A percentile compares a stretch with the other conserved stretches of the same genome.
phyloP scores from a whole-genome alignment of 2,797 vertebrate species.

The Ambastaia sidthimunki region DNA sequence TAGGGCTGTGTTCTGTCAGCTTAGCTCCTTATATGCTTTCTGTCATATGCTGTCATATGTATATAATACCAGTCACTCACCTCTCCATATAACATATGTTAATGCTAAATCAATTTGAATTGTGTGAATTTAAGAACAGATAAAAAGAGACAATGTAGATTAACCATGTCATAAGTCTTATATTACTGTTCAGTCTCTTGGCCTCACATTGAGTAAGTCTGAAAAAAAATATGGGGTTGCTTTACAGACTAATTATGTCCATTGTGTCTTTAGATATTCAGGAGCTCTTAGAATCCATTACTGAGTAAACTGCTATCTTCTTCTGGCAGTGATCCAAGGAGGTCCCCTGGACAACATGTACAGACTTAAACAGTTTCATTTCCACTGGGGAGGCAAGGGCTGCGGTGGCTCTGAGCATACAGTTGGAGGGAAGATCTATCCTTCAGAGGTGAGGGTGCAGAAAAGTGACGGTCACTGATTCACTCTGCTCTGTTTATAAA shows the following conservation, averaged over 20 bases:
- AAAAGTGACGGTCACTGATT: not conserved
- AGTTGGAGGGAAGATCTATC: conserved; percentile 85
- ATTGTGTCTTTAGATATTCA: not conserved
- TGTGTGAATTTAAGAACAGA: too few relatives aligned
- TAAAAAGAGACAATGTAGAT: too few relatives aligned
- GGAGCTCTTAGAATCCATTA: not conserved
- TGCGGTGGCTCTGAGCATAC: conserved; percentile 92
- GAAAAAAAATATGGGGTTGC: too few relatives aligned
- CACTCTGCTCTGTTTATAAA: not conserved
- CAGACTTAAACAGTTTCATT: conserved; percentile 94
- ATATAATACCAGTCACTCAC: not conserved
- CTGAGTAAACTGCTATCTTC: conserved; percentile 32
- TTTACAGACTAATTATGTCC: not conserved
- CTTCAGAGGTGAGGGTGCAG: conserved; percentile 84
- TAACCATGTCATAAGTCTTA: too few relatives aligned
- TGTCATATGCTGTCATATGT: not conserved
- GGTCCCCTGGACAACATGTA: conserved; percentile 90
- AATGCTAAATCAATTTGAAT: too few relatives aligned
- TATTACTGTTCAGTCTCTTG: too few relatives aligned
- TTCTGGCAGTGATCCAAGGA: conserved; percentile 82
- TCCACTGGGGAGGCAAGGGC: conserved; percentile 93
- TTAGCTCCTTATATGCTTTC: not conserved
- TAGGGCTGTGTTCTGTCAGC: not conserved
- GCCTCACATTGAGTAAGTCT: too few relatives aligned
- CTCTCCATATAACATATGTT: not conserved